Conservation (phyloP, 2,113 vertebrate genomes). For the Phyllopteryx taeniolatus region DNA sequence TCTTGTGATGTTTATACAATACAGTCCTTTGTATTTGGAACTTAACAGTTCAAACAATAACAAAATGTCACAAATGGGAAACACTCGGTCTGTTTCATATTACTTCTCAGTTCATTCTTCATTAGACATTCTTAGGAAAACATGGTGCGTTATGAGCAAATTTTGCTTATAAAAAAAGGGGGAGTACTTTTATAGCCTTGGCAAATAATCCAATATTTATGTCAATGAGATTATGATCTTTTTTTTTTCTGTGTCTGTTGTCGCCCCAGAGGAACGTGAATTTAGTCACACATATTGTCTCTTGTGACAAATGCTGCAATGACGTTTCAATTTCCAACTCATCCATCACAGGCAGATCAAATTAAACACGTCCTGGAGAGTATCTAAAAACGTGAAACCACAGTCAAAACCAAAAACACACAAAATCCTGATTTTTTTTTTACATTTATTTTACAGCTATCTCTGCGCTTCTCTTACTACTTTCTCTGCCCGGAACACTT, state of each 20-base stretch:
- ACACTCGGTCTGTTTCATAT: too few relatives aligned
- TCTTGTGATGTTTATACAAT: too few relatives aligned
- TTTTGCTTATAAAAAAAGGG: neutral
- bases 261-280: slow-evolving; percentile 22
- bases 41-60: neutral
- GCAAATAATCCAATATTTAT: slow-evolving; percentile 9
- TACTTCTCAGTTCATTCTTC: neutral
- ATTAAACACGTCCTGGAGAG: slow-evolving; percentile 31
- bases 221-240: neutral
- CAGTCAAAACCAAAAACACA: neutral
- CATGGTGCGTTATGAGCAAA: neutral
- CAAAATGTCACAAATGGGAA: too few relatives aligned
- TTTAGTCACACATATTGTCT: slow-evolving; percentile 25
- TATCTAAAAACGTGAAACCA: slow-evolving; percentile 23
- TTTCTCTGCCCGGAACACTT: slow-evolving; percentile 15
- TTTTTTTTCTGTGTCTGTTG: neutral
- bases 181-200: neutral
- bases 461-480: neutral
- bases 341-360: slow-evolving; percentile 46
- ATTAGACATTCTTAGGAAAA: neutral
- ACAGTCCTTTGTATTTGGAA: neutral
- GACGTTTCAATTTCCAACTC: slow-evolving; percentile 36
- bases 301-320: slow-evolving; percentile 12
- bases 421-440: neutral
- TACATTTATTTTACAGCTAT: slow-evolving; percentile 20